A percentile compares a stretch with the other conserved stretches of the same genome.
phyloP scores from a whole-genome alignment of 2,888 invertebrate genomes.

The Nebria brevicollis region DNA sequence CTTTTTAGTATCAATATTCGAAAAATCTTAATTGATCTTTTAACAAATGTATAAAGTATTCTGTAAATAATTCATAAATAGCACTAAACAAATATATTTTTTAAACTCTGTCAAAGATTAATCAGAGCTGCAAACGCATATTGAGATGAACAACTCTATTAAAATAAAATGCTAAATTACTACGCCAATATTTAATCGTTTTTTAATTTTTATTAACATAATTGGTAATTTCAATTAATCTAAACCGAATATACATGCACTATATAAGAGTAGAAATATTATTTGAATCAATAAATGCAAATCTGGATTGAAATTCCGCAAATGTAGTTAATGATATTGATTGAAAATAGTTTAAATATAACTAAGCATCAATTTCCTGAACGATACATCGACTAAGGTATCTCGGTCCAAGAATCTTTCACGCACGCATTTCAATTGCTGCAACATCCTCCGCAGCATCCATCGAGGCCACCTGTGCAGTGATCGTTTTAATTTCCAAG shows the following conservation, averaged over 20 bases:
- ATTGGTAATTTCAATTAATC: background rate
- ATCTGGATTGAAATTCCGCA: no score
- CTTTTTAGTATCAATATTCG: background rate
- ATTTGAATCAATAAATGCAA: no score
- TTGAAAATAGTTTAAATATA: no score
- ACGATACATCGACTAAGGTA: no score
- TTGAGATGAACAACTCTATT: background rate
- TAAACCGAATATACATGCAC: background rate
- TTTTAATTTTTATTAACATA: background rate
- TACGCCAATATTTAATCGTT: background rate
- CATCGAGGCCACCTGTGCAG: conserved; percentile 44
- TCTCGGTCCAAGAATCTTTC: background rate
- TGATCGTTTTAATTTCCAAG: conserved; percentile 56
- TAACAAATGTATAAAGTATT: no score
- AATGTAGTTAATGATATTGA: no score
- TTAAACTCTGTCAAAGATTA: background rate
- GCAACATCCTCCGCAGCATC: conserved; percentile 7
- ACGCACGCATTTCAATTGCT: conserved; percentile 25
- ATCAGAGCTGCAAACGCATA: background rate
- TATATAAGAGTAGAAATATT: background rate
- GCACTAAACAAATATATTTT: no score
- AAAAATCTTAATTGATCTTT: background rate
- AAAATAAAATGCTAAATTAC: background rate
- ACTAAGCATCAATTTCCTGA: background rate
- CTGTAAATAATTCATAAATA: no score